A percentile compares a stretch with the other conserved stretches of the same genome.
These are phyloP conservation scores for Xanthia togata DNA, from an alignment of 2,888 invertebrate species.

Conservation along the genomic window DNA sequence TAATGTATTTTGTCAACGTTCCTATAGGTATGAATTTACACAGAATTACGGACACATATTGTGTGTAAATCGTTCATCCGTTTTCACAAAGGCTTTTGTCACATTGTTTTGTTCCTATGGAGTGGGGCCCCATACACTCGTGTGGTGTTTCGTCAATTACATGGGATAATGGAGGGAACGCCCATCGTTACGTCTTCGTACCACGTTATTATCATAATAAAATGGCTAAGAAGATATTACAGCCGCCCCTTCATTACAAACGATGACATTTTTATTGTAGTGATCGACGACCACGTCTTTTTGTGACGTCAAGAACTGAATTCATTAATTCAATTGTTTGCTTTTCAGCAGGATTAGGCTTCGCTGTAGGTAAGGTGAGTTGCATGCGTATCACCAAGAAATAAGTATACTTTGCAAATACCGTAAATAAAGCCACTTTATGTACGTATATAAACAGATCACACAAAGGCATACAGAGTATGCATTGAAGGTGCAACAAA, in stretches of 20 bases:
- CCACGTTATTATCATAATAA: slow-evolving; percentile 63
- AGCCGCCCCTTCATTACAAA: slow-evolving; percentile 55
- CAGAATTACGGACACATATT: slow-evolving; percentile 62
- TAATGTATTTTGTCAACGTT: slow-evolving; percentile 56
- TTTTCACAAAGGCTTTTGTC: slow-evolving; percentile 62
- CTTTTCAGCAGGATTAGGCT: slow-evolving; percentile 16
- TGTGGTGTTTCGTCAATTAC: slow-evolving; percentile 57
- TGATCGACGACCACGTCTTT: slow-evolving; percentile 24
- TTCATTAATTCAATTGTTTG: slow-evolving; percentile 30
- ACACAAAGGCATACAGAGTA: slow-evolving; percentile 44
- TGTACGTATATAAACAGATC: slow-evolving; percentile 27
- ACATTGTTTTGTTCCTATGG: slow-evolving; percentile 59
- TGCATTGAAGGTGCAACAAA: slow-evolving; percentile 59
- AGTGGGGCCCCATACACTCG: slow-evolving; percentile 35
- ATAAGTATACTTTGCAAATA: neutral
- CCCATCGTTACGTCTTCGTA: slow-evolving; percentile 59
- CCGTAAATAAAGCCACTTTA: slow-evolving; percentile 32
- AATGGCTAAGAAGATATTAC: slow-evolving; percentile 49
- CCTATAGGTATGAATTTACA: slow-evolving; percentile 48
- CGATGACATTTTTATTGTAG: slow-evolving; percentile 53
- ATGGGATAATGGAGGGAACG: slow-evolving; percentile 57
- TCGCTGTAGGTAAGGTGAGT: neutral
- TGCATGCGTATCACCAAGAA: slow-evolving; percentile 10
- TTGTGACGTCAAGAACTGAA: slow-evolving; percentile 46
- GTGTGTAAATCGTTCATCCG: slow-evolving; percentile 68